phyloP scores from a whole-genome alignment of 2,797 vertebrate genomes.

The Clarias platycephalus region DNA sequence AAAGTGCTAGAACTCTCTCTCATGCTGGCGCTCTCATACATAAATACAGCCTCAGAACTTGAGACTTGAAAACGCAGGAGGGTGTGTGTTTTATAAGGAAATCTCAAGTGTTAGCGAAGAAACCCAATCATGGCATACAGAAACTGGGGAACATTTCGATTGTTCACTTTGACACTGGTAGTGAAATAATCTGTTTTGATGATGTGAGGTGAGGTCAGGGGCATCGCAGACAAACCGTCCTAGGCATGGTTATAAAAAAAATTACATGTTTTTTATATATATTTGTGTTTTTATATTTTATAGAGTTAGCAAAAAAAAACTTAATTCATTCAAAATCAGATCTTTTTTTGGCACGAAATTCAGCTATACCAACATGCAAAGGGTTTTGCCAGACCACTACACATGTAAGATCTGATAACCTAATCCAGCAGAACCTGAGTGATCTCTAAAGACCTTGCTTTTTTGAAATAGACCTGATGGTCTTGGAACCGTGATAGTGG shows the following conservation, averaged over 20 bases:
- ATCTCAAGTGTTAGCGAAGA: background rate
- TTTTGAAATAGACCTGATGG: slow-evolving; percentile 86
- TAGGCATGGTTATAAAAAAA: background rate
- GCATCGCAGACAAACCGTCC: background rate
- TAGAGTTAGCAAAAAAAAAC: background rate
- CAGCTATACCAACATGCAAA: background rate
- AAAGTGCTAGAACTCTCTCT: background rate
- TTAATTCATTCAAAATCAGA: background rate
- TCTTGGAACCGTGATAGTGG: slow-evolving; percentile 95
- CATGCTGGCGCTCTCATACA: background rate
- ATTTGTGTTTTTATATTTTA: background rate
- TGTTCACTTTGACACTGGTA: no score
- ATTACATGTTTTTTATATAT: background rate
- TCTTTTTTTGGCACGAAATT: background rate
- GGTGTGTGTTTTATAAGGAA: background rate
- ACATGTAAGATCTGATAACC: background rate
- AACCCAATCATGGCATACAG: background rate
- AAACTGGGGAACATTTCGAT: background rate
- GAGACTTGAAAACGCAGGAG: background rate
- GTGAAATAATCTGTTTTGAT: background rate
- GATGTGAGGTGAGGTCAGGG: no score
- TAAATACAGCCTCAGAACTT: background rate
- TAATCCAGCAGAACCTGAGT: background rate
- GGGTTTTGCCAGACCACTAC: background rate
- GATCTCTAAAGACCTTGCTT: slow-evolving; percentile 14